Conservation (phyloP, 2,113 vertebrate genomes). For the Canis aureus region DNA sequence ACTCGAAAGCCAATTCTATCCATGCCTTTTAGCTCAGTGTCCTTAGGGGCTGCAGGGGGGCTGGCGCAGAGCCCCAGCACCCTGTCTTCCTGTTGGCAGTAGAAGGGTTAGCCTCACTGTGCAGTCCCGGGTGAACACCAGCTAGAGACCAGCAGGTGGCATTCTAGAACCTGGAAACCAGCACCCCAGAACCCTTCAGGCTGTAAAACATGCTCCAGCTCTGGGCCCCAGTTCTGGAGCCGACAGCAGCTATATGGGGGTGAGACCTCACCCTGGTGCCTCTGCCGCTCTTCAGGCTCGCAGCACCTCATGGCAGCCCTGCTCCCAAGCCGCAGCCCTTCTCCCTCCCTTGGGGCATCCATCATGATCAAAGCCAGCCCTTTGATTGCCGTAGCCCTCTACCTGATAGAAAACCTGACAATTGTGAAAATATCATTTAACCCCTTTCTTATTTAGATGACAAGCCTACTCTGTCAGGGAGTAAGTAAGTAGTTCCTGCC, state of each 20-base stretch:
- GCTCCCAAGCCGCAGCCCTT: neutral
- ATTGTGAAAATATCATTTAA: neutral
- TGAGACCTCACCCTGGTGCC: neutral
- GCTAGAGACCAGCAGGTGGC: neutral
- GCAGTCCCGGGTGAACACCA: neutral
- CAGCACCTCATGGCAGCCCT: neutral
- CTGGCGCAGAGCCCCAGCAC: neutral
- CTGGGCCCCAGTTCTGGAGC: neutral
- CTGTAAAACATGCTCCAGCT: neutral
- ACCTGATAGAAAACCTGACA: neutral
- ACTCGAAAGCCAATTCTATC: neutral
- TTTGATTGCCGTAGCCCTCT: neutral
- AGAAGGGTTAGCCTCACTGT: neutral
- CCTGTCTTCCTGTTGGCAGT: too few relatives aligned
- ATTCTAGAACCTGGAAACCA: neutral
- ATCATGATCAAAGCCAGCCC: neutral
- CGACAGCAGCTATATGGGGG: too few relatives aligned
- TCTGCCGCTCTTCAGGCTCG: neutral
- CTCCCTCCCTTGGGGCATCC: neutral
- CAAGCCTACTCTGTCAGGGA: neutral
- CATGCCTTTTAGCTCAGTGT: neutral
- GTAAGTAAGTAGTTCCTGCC: neutral
- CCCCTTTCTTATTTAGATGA: neutral
- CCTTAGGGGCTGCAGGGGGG: neutral
- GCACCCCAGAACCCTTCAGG: neutral